Evolutionary conservation across 35 echinoderm and acorn worm genomes (phyloP).

Genomic region (Acanthaster planci): DNA sequence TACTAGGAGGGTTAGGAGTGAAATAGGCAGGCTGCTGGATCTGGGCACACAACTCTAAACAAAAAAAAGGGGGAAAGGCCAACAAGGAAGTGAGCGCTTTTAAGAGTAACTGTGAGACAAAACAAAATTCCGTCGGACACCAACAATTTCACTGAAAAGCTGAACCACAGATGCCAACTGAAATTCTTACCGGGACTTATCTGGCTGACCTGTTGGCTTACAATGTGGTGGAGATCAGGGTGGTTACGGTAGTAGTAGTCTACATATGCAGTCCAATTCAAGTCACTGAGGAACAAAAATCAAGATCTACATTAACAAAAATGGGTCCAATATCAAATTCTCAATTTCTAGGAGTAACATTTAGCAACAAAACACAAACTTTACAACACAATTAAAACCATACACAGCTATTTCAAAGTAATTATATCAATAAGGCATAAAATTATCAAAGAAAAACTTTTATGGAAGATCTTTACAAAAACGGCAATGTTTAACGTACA

Average conservation of each 20-base stretch:
- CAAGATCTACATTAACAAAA: too few species aligned
- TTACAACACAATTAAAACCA: too few species aligned
- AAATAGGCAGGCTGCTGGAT: conserved; percentile 60
- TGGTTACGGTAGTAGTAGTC: conserved; percentile 83
- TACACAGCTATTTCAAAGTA: too few species aligned
- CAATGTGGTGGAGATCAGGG: conserved; percentile 35
- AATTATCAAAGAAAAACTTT: too few species aligned
- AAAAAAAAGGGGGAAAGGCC: background rate
- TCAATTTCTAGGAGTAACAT: too few species aligned
- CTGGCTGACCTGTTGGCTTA: conserved; percentile 43
- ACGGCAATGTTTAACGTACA: too few species aligned
- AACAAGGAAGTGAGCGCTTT: background rate
- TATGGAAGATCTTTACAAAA: too few species aligned
- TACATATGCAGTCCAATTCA: conserved; percentile 76
- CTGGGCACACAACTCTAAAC: conserved; percentile 46
- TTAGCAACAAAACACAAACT: too few species aligned
- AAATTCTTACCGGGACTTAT: conserved; percentile 50
- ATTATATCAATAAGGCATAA: too few species aligned
- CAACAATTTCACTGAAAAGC: background rate
- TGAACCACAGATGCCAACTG: background rate
- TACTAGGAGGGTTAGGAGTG: conserved; percentile 48
- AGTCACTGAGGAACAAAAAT: conserved; percentile 60
- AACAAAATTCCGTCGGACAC: background rate
- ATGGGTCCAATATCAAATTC: too few species aligned
- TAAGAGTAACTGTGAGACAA: too few species aligned